Evolutionary conservation across 2,113 vertebrate genomes (phyloP), one percentile per base, ranked within the genome.

Genomic region (Charina bottae): DNA sequence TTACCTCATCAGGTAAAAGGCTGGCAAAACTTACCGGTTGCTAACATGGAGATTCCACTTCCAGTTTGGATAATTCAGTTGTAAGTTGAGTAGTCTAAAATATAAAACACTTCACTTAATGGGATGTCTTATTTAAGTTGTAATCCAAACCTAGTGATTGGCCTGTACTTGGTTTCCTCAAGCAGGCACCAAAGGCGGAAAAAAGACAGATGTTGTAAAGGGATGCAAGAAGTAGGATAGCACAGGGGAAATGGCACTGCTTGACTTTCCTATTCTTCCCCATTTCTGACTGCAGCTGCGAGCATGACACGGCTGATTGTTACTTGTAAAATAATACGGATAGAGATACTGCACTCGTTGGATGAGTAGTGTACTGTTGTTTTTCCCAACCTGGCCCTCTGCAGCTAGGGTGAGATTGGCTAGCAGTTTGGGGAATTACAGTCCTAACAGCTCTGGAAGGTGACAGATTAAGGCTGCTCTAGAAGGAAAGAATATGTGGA

Each of bases 51-150:
- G 6, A 62, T 54, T 85, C 17, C n/a, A 91, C 90, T 46, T 10
- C 0, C 84, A 92, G 95, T 91, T 89, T 88, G 89, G 64, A 92
- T 54, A 54, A 92, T 93, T 85, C 58, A 21, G 13, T 17, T 90
- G 92, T 89, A 92, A 88, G 68, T 0, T 15, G 49, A 55, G 3
- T 64, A 89, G 2, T n/a, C 19, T 26, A 26, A 4, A 19, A 93
- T 89, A 78, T 21, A 0, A 4, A 87, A 9, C 37, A 54, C 8
- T 8, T 85, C 58, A 64, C 0, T 54, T 64, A 28, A 62, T 85
- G 56, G 33, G 21, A 42, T 85, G 78, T 54, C 46, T 17, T 42
- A 13, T 85, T 64, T 17, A 53, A 86, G 2, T 26, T 21, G 83
- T 33, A 33, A 68, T 49, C 26, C 83, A 85, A 53, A 33, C 33